Base-by-base conservation (phyloP, 2,113 vertebrate species). In the Zosterops pallidus region DNA sequence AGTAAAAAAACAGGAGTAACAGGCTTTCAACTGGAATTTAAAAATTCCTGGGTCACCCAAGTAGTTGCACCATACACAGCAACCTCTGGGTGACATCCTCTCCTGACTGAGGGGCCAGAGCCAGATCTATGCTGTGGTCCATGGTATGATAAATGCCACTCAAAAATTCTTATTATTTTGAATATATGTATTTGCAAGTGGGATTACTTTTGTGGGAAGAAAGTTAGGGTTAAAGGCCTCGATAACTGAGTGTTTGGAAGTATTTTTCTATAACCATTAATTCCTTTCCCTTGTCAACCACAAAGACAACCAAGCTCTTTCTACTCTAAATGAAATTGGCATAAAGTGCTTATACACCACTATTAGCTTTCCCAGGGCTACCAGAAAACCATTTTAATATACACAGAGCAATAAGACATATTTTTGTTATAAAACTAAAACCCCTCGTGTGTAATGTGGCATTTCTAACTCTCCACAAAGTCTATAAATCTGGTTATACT, bases 331-430 rank as follows among this genome's bases (percentile, higher is more conserved):
- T 18, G 52, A 50, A 77, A 71, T 33, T 37, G 29, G 6, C 20
- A 64, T 83, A 28, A 85, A 93, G 52, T 86, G 65, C 47, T 93
- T 25, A 9, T 67, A 22, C n/a, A 83, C 82, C 28, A 67, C 47
- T 50, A 52, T 90, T 72, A 91, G 35, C 70, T 96, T 96, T 89
- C 82, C 65, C 37, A 76, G 72, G 42, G 41, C 80, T 95, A 89
- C 50, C 33, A 81, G 91, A 71, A 95, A 88, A 78, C 9, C 24
- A 57, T 82, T 89, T 78, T 63, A 91, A 86, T 71, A 65, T 68
- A 88, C 26, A 74, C 6, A 31, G 20, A 86, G 78, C 86, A 84
- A 78, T 62, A 76, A 91, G 69, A 64, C 14, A 31, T 60, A 55
- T 90, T 96, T 81, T 86, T 24, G 53, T 49, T 35, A 72, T 72